phyloP scores from a whole-genome alignment of 2,113 vertebrate species.

The Dasyprocta punctata region DNA sequence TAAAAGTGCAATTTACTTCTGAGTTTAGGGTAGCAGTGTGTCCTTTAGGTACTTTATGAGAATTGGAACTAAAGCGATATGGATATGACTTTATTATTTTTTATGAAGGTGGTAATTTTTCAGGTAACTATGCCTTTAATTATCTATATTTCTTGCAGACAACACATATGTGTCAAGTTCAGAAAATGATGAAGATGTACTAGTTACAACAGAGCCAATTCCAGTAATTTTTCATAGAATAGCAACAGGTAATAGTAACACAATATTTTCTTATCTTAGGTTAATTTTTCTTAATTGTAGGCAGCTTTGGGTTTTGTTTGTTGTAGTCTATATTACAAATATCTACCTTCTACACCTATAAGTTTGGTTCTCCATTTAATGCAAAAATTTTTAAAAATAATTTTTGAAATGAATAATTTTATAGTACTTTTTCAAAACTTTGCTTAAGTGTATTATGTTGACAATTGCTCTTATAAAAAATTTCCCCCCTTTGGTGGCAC shows the following conservation, averaged over 20 bases:
- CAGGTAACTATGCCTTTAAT: not conserved
- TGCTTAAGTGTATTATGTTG: not conserved
- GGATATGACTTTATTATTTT: not conserved
- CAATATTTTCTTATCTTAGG: not conserved
- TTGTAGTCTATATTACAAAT: not conserved
- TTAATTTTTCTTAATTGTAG: not conserved
- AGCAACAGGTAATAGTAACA: conserved; percentile 89
- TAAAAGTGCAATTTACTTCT: not conserved
- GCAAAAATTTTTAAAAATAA: not conserved
- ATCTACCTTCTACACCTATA: not conserved
- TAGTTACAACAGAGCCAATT: conserved; percentile 94
- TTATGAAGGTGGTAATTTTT: not conserved
- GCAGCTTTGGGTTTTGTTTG: not conserved
- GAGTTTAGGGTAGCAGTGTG: not conserved
- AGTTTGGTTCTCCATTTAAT: not conserved
- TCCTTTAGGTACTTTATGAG: not conserved
- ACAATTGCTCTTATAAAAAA: not conserved
- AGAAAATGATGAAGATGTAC: conserved; percentile 93
- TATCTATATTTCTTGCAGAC: conserved; percentile 85
- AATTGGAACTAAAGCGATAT: not conserved
- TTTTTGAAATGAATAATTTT: not conserved
- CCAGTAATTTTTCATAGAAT: conserved; percentile 94
- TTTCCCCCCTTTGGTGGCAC: not conserved
- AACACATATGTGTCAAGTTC: conserved; percentile 95
- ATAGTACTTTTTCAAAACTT: not conserved